Conservation (phyloP, 1,140 invertebrate genomes). For the Cyphomyrmex costatus region DNA sequence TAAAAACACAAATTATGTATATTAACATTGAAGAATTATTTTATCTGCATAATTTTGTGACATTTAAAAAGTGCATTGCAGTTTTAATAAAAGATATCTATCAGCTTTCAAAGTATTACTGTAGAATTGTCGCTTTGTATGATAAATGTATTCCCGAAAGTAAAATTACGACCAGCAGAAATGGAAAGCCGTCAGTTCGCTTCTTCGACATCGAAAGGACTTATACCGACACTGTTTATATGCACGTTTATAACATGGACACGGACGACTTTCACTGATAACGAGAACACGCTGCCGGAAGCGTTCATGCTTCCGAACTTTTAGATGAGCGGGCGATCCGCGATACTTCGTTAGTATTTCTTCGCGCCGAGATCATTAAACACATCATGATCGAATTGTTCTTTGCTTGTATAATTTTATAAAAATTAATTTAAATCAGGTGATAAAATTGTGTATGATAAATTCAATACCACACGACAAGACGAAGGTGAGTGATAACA, state of each 20-base stretch:
- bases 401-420: neutral
- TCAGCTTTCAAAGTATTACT: neutral
- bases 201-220: conserved; percentile 46
- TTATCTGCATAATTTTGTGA: neutral
- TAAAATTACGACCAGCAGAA: conserved; percentile 52
- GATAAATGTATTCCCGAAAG: conserved; percentile 14
- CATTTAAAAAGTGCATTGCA: neutral
- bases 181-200: conserved; percentile 50
- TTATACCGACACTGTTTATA: conserved; percentile 11
- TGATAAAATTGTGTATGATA: no score
- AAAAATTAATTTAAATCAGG: conserved; percentile 39
- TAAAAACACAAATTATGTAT: neutral
- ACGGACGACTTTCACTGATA: conserved; percentile 76
- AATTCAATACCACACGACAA: conserved; percentile 24
- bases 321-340: conserved; percentile 25
- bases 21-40: neutral
- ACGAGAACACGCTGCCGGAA: conserved; percentile 68
- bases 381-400: neutral
- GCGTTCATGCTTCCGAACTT: conserved; percentile 66
- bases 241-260: conserved; percentile 36
- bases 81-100: conserved; percentile 7
- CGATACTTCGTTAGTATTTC: neutral
- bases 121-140: neutral
- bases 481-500: neutral
- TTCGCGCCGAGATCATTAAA: conserved; percentile 15